phyloP scores from a whole-genome alignment of 2,797 vertebrate genomes.

The Cetoscarus ocellatus region DNA sequence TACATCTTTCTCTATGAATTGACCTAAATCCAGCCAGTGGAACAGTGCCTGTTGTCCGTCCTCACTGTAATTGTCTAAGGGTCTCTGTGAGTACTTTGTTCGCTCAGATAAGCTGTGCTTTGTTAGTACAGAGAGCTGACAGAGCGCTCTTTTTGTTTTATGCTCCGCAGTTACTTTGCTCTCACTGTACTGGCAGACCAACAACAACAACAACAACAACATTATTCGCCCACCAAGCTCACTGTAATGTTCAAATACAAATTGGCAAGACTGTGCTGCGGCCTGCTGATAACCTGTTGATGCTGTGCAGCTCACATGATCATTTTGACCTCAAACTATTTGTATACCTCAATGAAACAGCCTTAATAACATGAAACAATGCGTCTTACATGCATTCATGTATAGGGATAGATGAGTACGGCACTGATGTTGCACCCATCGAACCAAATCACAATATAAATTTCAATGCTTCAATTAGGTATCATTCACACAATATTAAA shows the following conservation, averaged over 20 bases:
- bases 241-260: constrained; percentile 18
- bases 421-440: background rate
- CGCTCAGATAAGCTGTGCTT: constrained; percentile 63
- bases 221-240: constrained; percentile 25
- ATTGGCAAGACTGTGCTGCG: constrained; percentile 11
- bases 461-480: too few species aligned
- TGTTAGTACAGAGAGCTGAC: constrained; percentile 77
- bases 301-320: background rate
- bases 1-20: constrained; percentile 33
- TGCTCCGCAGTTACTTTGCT: constrained; percentile 48
- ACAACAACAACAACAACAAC: constrained; percentile 55
- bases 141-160: constrained; percentile 66
- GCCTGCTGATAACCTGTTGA: constrained; percentile 8
- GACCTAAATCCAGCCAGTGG: constrained; percentile 50
- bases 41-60: constrained; percentile 50
- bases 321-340: background rate
- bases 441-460: too few species aligned
- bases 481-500: too few species aligned
- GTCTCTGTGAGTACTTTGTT: constrained; percentile 66
- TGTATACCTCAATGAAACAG: background rate
- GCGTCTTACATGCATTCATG: background rate
- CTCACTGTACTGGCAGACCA: constrained; percentile 46
- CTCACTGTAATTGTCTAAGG: constrained; percentile 56
- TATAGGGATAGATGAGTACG: too few species aligned
- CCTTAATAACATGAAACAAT: background rate